A percentile compares a stretch with the other conserved stretches of the same genome.
Evolutionary conservation across 2,888 invertebrate genomes (phyloP).

Genomic region (Parnassius orleans): DNA sequence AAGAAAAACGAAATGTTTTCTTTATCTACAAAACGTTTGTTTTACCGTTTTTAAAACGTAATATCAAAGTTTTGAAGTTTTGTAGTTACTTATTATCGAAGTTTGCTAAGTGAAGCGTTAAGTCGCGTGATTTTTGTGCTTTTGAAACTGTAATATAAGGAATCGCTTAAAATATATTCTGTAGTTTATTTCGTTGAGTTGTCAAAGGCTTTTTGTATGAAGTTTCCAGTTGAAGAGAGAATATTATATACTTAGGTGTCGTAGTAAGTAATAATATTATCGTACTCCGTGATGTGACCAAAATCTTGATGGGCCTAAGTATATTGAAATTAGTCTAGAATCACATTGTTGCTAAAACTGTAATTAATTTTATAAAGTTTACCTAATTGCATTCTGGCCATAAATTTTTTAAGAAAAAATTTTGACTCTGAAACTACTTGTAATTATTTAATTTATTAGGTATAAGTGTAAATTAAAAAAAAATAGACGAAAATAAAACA

Average conservation of each 20-base stretch:
- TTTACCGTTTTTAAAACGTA: no score
- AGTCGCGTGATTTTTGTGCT: conserved; percentile 45
- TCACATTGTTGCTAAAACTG: conserved; percentile 3
- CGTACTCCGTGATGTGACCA: conserved; percentile 21
- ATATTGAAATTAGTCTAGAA: conserved; percentile 10
- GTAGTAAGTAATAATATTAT: conserved; percentile 37
- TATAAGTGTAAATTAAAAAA: no score
- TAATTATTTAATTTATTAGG: neutral
- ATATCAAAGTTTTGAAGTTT: neutral
- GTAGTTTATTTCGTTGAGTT: conserved; percentile 54
- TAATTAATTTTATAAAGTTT: conserved; percentile 21
- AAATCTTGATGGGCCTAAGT: conserved; percentile 22
- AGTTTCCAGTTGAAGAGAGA: conserved; percentile 56
- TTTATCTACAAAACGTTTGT: no score
- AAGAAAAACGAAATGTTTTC: no score
- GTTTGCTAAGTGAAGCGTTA: conserved; percentile 43
- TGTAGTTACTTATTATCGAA: conserved; percentile 6
- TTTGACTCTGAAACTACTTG: neutral
- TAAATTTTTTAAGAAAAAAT: neutral
- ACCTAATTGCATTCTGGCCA: conserved; percentile 6
- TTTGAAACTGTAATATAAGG: conserved; percentile 55
- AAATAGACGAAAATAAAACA: neutral
- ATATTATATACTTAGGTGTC: conserved; percentile 50
- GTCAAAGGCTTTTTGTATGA: conserved; percentile 52
- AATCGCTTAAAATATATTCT: conserved; percentile 59